Percentiles rank a stretch among this genome's conserved stretches.
Conservation (phyloP, 2,797 vertebrate genomes). For the Benthosema pterotum region DNA sequence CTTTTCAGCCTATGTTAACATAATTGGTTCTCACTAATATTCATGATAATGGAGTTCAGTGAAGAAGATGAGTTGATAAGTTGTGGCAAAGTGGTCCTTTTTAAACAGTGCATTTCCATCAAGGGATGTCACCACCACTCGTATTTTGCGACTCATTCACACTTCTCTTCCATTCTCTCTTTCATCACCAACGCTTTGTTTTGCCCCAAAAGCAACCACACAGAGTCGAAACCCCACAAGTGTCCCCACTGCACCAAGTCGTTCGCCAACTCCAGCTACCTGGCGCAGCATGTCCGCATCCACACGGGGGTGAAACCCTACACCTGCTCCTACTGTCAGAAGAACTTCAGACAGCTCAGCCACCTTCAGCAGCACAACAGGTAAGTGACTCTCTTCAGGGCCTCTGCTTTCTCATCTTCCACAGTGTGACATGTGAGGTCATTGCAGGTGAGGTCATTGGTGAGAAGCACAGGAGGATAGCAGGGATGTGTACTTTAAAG, state of each 20-base stretch:
- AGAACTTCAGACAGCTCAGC: conserved; percentile 98
- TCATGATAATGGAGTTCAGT: too few species aligned
- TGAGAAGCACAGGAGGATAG: conserved; percentile 14
- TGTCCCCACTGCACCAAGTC: conserved; percentile 99
- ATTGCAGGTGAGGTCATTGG: neutral
- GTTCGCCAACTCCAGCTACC: conserved; percentile 98
- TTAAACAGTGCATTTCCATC: too few species aligned
- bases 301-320: conserved; percentile 99
- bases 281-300: conserved; percentile 98
- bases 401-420: conserved; percentile 48
- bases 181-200: neutral
- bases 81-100: too few species aligned
- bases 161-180: conserved; percentile 29
- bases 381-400: conserved; percentile 73
- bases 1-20: too few species aligned
- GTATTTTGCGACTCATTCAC: conserved; percentile 32
- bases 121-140: too few species aligned
- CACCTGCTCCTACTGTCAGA: conserved; percentile 95
- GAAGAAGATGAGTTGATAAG: too few species aligned
- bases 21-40: too few species aligned
- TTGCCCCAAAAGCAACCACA: conserved; percentile 82
- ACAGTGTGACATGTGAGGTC: conserved; percentile 25
- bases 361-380: conserved; percentile 99
- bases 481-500: too few species aligned
- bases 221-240: conserved; percentile 99